Conservation (phyloP, 2,113 vertebrate genomes). For the Spilogale gracilis region DNA sequence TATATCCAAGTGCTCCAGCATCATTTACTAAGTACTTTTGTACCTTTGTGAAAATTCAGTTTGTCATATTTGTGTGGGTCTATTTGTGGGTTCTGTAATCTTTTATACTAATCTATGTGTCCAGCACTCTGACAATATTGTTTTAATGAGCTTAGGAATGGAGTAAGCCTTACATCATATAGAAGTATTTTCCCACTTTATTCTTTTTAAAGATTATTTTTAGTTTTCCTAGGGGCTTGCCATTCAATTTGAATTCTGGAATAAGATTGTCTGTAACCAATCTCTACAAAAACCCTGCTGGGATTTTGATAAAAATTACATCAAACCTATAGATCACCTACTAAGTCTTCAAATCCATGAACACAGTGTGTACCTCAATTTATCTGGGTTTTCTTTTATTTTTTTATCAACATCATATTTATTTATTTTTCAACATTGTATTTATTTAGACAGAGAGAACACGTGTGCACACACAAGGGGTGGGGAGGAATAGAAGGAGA, state of each 20-base stretch:
- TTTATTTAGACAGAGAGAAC: too few relatives aligned
- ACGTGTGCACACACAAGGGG: too few relatives aligned
- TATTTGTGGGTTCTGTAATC: not conserved
- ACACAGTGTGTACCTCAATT: not conserved
- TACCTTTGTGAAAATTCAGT: not conserved
- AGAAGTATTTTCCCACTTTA: too few relatives aligned
- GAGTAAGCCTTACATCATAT: too few relatives aligned
- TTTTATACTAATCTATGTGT: not conserved
- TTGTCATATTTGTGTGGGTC: not conserved
- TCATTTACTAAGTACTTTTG: not conserved
- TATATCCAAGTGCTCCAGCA: not conserved
- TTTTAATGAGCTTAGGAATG: too few relatives aligned
- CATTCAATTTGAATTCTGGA: not conserved
- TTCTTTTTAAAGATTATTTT: not conserved
- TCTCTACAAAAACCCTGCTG: not conserved
- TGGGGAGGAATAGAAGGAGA: too few relatives aligned
- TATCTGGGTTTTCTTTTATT: not conserved
- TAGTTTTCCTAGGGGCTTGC: not conserved
- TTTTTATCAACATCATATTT: not conserved
- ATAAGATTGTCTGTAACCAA: not conserved
- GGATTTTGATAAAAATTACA: not conserved
- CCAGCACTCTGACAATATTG: not conserved
- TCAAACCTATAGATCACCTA: not conserved
- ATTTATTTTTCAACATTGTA: too few relatives aligned
- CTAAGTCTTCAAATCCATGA: not conserved